phyloP scores from a whole-genome alignment of 1,140 invertebrate genomes.

The Pomacea maculata region DNA sequence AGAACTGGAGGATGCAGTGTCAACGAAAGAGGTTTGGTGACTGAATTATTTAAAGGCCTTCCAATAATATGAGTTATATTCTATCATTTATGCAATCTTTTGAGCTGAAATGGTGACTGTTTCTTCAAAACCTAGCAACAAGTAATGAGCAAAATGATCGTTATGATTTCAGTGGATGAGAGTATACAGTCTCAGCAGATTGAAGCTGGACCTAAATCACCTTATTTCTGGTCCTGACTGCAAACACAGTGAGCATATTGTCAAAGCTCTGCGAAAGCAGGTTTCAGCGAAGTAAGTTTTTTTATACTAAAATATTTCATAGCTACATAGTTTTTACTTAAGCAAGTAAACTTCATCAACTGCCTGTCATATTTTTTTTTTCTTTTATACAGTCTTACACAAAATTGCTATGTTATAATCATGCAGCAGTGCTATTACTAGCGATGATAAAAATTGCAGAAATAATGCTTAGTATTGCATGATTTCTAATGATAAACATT shows the following conservation, averaged over 20 bases:
- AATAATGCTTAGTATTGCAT: too few species aligned
- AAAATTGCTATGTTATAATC: too few species aligned
- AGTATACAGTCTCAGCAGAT: slow-evolving; percentile 60
- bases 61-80: too few species aligned
- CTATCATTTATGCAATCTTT: too few species aligned
- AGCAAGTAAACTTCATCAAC: background rate
- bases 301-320: background rate
- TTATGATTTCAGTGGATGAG: slow-evolving; percentile 59
- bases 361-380: too few species aligned
- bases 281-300: slow-evolving; percentile 63
- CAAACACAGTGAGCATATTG: slow-evolving; percentile 59
- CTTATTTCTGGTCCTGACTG: slow-evolving; percentile 64
- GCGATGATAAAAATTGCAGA: too few species aligned
- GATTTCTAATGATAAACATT: too few species aligned
- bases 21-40: slow-evolving; percentile 60
- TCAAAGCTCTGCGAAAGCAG: slow-evolving; percentile 60
- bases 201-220: slow-evolving; percentile 63
- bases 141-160: background rate
- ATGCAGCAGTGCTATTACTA: too few species aligned
- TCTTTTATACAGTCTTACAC: too few species aligned
- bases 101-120: too few species aligned
- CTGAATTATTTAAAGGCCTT: background rate
- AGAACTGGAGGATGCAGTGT: slow-evolving; percentile 58
- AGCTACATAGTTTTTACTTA: background rate
- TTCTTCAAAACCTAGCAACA: too few species aligned